These are phyloP conservation scores for Lepilemur septentrionalis DNA, from an alignment of 2,797 vertebrate species.

Conservation along the genomic window DNA sequence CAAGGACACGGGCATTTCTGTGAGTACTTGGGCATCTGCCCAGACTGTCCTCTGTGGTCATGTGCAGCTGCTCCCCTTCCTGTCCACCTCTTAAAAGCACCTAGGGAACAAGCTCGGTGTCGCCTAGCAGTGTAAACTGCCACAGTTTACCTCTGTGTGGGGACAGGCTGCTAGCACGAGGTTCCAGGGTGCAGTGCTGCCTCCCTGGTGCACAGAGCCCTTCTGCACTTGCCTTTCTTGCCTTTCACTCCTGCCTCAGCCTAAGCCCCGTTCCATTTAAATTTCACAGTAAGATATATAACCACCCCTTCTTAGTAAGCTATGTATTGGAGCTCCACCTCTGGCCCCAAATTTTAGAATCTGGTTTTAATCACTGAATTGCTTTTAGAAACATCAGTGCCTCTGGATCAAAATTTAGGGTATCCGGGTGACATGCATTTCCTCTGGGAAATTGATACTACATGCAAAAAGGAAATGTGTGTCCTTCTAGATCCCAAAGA, in stretches of 20 bases:
- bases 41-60: rapidly evolving
- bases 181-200: not conserved
- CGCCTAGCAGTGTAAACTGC: rapidly evolving
- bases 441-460: not conserved
- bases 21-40: slow-evolving; percentile 83
- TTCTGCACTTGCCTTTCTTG: not conserved
- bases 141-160: rapidly evolving
- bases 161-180: rapidly evolving
- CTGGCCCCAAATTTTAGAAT: not conserved
- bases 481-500: not conserved
- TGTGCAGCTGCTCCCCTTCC: rapidly evolving
- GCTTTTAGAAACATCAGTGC: not conserved
- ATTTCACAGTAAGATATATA: not conserved
- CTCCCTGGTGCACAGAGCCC: rapidly evolving
- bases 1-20: slow-evolving; percentile 97
- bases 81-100: not conserved
- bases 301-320: not conserved
- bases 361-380: not conserved
- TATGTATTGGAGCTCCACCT: not conserved
- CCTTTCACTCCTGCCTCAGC: not conserved
- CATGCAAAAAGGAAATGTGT: not conserved
- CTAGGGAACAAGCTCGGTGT: not conserved
- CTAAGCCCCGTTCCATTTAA: not conserved
- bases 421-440: not conserved
- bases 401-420: not conserved